Evolutionary conservation across 2,888 invertebrate genomes (phyloP).

Genomic region (Drosophila histrio): DNA sequence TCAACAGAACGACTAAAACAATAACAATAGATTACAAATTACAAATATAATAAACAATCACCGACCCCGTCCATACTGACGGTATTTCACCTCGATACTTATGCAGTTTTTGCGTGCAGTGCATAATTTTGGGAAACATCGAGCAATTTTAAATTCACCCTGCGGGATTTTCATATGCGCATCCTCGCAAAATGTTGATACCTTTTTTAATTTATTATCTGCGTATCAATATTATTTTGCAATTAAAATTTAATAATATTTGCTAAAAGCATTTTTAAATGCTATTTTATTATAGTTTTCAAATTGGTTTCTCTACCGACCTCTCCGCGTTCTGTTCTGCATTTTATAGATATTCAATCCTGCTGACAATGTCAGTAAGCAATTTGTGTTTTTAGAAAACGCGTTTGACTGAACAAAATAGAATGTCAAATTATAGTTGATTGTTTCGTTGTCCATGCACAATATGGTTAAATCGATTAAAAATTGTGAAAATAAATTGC

Average conservation of each 20-base stretch:
- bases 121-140: slow-evolving; percentile 16
- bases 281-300: slow-evolving; percentile 23
- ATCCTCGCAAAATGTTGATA: slow-evolving; percentile 39
- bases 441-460: slow-evolving; percentile 10
- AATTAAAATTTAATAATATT: slow-evolving; percentile 69
- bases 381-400: slow-evolving; percentile 20
- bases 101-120: slow-evolving; percentile 8
- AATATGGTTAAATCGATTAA: slow-evolving; percentile 20
- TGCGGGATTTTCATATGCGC: slow-evolving; percentile 15
- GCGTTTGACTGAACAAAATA: slow-evolving; percentile 11
- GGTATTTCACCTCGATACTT: neutral
- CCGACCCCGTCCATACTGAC: neutral
- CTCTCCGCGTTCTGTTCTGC: neutral
- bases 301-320: slow-evolving; percentile 1
- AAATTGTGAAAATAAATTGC: slow-evolving; percentile 24
- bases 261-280: slow-evolving; percentile 29
- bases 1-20: slow-evolving; percentile 6
- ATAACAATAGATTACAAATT: slow-evolving; percentile 53
- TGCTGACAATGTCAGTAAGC: slow-evolving; percentile 26
- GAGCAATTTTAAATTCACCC: neutral
- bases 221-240: slow-evolving; percentile 74
- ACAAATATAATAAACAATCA: slow-evolving; percentile 65
- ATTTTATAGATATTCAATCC: slow-evolving; percentile 16
- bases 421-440: slow-evolving; percentile 36
- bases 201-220: slow-evolving; percentile 65